Evolutionary conservation across 2,113 vertebrate species (phyloP), one percentile per base, ranked within the genome.

Genomic region (Charadrius vociferus): DNA sequence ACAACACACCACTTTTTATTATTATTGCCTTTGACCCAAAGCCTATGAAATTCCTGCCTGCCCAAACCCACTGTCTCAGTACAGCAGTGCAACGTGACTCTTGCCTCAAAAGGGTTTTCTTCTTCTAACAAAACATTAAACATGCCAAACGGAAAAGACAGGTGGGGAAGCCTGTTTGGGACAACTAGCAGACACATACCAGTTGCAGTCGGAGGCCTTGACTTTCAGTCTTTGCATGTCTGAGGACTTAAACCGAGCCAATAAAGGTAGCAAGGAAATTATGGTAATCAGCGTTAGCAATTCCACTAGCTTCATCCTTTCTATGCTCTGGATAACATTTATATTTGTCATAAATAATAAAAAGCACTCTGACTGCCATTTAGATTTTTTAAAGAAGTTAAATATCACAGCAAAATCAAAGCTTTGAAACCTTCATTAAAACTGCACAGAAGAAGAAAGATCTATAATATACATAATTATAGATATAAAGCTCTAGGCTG

Each of bases 1-100:
- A 68, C 50, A 86, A 58, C 74, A 72, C 79, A 32, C 32, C 14
- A 14, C 36, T 88, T 93, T 97, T 95, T 82, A 89, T 77, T 90
- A 66, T 90, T 79, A 26, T 49, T 90, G 79, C 81, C 88, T 96
- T 77, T 95, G 86, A 97, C 81, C 73, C 91, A 97, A 95, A 96
- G 86, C 52, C 83, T 74, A 24, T 15, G 61, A 79, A 94, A 94
- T 74, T 89, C 77, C 93, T 87, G 94, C 77, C 78, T 81, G 80
- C 70, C 88, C 79, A 68, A 92, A 75, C 9, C 92, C 82, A 95
- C 82, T 70, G 61, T 92, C 90, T 94, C 58, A 56, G 72, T 11
- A 34, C 74, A 96, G 93, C 56, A 3, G 4, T 78, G 61, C 73
- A 85, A 62, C 14, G 34, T 36, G 84, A 82, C n/a, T 96, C 86